Evolutionary conservation across 2,888 invertebrate genomes (phyloP), one percentile per base, ranked within the genome.

Genomic region (Calliphora vomitoria): DNA sequence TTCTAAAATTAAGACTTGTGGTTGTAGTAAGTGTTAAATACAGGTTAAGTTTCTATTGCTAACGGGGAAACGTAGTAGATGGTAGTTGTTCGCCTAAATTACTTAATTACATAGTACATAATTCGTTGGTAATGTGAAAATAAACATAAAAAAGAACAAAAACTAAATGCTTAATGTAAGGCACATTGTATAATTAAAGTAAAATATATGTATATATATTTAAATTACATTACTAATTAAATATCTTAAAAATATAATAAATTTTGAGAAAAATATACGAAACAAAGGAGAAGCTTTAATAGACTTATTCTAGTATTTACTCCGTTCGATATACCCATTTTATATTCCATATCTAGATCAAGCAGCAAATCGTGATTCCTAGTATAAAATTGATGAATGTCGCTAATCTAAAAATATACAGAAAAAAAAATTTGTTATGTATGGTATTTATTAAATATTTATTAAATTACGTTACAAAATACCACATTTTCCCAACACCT

Each of bases 341-440:
- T 94, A 75, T 93, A 93, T 91, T 94, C 94, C 93, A 93, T 93
- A 86, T 94, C 94, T 71, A 94, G 91, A 72, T 93, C 94, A 10
- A 93, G 90, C 38, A 93, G 92, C 84, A 94, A 90, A 87, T 94
- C 94, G n/a, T 95, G 95, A 87, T 96, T 95, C 50, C 95, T 94
- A 0, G 96, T 96, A 93, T 96, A 96, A 93, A 96, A 96, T 91
- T 96, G 96, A 94, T 96, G 96, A 82, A 96, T 95, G 90, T 96
- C 96, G 91, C 96, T 96, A 60, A 96, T 96, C 95, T 95, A 93
- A 2, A 94, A 94, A 55, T 4, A 50, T 8, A 62, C n/a, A 72
- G 0, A 11, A 35, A 50, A 50, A 15, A n/a, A 13, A 5, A 50
- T n/a, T 50, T 15, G 10, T 4, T 44, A 13, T 11, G 4, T 4